A percentile compares a stretch with the other conserved stretches of the same genome.
These are phyloP conservation scores for Bujurquina vittata DNA, from an alignment of 2,113 vertebrate species.

Conservation along the genomic window DNA sequence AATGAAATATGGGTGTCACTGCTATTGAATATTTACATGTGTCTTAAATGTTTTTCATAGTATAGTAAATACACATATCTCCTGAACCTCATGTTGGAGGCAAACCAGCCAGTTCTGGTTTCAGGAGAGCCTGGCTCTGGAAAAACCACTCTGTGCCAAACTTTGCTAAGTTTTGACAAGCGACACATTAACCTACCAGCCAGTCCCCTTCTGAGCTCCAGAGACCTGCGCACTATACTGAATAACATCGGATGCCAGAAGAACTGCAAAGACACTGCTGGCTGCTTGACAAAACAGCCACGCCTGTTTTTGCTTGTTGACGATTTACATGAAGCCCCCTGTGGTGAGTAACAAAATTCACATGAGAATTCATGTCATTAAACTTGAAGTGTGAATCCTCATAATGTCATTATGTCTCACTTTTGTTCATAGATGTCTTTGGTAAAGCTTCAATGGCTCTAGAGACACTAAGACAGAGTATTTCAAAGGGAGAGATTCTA, in stretches of 20 bases:
- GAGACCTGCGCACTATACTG: constrained; percentile 75
- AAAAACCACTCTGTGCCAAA: constrained; percentile 82
- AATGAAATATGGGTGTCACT: not conserved
- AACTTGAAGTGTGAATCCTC: not conserved
- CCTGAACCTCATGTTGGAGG: constrained; percentile 78
- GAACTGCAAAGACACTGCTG: not conserved
- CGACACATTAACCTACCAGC: constrained; percentile 62
- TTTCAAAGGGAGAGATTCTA: constrained; percentile 75
- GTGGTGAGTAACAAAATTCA: constrained; percentile 77
- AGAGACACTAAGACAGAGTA: constrained; percentile 84
- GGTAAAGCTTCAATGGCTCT: constrained; percentile 75
- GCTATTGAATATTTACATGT: not conserved
- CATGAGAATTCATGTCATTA: accelerated
- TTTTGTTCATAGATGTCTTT: constrained; percentile 70
- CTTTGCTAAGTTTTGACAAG: constrained; percentile 71
- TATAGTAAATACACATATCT: constrained; percentile 75
- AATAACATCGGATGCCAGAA: constrained; percentile 47
- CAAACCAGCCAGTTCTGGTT: constrained; percentile 81
- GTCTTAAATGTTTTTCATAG: constrained; percentile 62
- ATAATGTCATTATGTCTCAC: not conserved
- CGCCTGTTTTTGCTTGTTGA: constrained; percentile 83
- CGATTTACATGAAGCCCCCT: constrained; percentile 83
- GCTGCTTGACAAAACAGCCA: constrained; percentile 18
- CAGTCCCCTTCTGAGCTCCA: constrained; percentile 65
- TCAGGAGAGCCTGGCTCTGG: constrained; percentile 83